These are phyloP conservation scores for Emmelina monodactyla DNA, from an alignment of 2,888 invertebrate genomes.

Conservation along the genomic window DNA sequence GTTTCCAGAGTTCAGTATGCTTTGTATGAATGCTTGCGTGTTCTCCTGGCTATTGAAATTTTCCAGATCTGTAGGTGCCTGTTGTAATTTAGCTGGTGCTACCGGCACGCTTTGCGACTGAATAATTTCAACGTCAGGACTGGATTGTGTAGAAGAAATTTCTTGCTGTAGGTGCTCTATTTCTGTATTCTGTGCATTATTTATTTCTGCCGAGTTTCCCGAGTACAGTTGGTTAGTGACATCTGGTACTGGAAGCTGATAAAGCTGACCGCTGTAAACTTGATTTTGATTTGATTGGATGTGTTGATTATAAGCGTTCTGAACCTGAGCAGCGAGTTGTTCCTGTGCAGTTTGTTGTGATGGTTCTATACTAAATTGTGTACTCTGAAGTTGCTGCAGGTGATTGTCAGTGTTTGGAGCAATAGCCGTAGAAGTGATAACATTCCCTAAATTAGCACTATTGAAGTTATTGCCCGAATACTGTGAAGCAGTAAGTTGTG, in stretches of 20 bases:
- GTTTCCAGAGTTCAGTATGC: slow-evolving; percentile 30
- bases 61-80: slow-evolving; percentile 24
- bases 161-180: not conserved
- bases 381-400: slow-evolving; percentile 20
- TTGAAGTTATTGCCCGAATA: slow-evolving; percentile 25
- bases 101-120: slow-evolving; percentile 30
- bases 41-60: slow-evolving; percentile 29
- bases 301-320: slow-evolving; percentile 18
- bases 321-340: slow-evolving; percentile 11
- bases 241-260: slow-evolving; percentile 49
- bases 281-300: slow-evolving; percentile 25
- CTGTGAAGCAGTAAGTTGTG: slow-evolving; percentile 48
- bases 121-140: slow-evolving; percentile 34
- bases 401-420: slow-evolving; percentile 18
- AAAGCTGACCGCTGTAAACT: slow-evolving; percentile 52
- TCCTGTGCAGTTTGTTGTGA: slow-evolving; percentile 17
- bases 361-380: slow-evolving; percentile 21
- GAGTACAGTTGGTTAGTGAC: slow-evolving; percentile 47
- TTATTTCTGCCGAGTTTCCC: slow-evolving; percentile 15
- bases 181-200: slow-evolving; percentile 2
- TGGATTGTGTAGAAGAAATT: slow-evolving; percentile 17
- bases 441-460: slow-evolving; percentile 18
- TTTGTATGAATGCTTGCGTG: slow-evolving; percentile 20
- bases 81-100: slow-evolving; percentile 29
- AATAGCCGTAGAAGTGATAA: slow-evolving; percentile 18